These are phyloP conservation scores for Netelia melanura DNA, from an alignment of 2,888 invertebrate species.

Conservation along the genomic window DNA sequence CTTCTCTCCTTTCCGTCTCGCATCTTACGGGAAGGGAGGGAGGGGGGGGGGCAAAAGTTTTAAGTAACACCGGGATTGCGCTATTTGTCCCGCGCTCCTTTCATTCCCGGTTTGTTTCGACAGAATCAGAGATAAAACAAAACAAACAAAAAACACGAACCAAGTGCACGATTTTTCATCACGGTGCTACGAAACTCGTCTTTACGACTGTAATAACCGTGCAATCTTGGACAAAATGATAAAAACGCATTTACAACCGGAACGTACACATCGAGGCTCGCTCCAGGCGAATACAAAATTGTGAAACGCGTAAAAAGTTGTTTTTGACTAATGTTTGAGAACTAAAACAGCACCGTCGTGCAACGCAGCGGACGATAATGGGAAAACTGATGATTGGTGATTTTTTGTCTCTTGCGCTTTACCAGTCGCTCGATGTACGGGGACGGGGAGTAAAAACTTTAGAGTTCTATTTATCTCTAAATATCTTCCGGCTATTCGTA, in stretches of 20 bases:
- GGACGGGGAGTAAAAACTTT: not conserved
- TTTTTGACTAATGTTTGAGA: not conserved
- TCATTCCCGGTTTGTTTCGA: slow-evolving; percentile 18
- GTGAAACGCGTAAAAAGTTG: not conserved
- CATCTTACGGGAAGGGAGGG: no score
- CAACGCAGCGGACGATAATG: slow-evolving; percentile 22
- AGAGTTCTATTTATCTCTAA: slow-evolving; percentile 18
- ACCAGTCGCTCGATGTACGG: slow-evolving; percentile 62
- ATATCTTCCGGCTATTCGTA: slow-evolving; percentile 52
- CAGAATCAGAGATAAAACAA: not conserved
- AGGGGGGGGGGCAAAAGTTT: not conserved
- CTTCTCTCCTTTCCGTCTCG: slow-evolving; percentile 43
- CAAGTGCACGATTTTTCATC: slow-evolving; percentile 5
- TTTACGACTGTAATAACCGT: slow-evolving; percentile 2
- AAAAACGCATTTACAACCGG: slow-evolving; percentile 1
- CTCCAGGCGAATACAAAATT: not conserved
- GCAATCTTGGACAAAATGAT: slow-evolving; percentile 5
- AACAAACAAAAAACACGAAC: not conserved
- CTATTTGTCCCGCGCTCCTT: slow-evolving; percentile 36
- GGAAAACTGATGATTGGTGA: slow-evolving; percentile 71
- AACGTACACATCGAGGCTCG: not conserved
- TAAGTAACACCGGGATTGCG: slow-evolving; percentile 43
- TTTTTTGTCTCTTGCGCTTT: slow-evolving; percentile 67
- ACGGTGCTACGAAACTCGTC: not conserved
- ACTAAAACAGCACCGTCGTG: not conserved